Percentiles rank a stretch among this genome's conserved stretches.
Evolutionary conservation across 2,797 vertebrate species (phyloP).

Genomic region (Xiphophorus birchmanni): DNA sequence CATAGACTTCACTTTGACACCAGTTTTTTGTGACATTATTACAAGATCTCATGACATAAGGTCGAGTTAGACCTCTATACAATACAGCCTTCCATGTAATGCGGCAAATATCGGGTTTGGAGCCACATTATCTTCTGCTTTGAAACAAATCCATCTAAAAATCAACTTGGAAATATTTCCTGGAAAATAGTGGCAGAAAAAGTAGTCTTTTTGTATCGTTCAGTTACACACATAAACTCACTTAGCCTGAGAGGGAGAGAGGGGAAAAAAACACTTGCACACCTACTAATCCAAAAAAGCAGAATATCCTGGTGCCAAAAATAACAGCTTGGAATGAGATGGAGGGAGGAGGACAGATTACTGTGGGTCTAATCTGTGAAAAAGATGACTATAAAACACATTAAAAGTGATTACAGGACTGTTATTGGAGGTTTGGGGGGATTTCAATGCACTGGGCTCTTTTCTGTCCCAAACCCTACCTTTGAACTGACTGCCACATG

Average conservation of each 20-base stretch:
- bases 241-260: conserved; percentile 5
- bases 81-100: conserved; percentile 52
- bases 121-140: conserved; percentile 24
- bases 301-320: conserved; percentile 76
- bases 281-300: conserved; percentile 80
- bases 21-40: not conserved
- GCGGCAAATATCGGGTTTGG: conserved; percentile 27
- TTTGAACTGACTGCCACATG: conserved; percentile 27
- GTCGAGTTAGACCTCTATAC: conserved; percentile 14
- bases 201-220: conserved; percentile 33
- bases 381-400: conserved; percentile 82
- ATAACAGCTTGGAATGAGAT: conserved; percentile 82
- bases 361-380: conserved; percentile 78
- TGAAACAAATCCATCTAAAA: conserved; percentile 22
- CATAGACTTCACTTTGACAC: not conserved
- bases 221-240: conserved; percentile 18
- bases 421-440: conserved; percentile 63
- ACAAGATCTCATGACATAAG: not conserved
- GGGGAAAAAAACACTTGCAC: conserved; percentile 45
- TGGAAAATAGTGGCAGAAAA: conserved; percentile 23
- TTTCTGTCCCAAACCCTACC: conserved; percentile 32
- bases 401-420: conserved; percentile 78
- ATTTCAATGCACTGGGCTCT: conserved; percentile 8
- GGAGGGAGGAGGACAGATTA: conserved; percentile 81
- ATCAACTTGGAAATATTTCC: conserved; percentile 30